Evolutionary conservation across 2,113 vertebrate genomes (phyloP).

Genomic region (Syngnathus scovelli): DNA sequence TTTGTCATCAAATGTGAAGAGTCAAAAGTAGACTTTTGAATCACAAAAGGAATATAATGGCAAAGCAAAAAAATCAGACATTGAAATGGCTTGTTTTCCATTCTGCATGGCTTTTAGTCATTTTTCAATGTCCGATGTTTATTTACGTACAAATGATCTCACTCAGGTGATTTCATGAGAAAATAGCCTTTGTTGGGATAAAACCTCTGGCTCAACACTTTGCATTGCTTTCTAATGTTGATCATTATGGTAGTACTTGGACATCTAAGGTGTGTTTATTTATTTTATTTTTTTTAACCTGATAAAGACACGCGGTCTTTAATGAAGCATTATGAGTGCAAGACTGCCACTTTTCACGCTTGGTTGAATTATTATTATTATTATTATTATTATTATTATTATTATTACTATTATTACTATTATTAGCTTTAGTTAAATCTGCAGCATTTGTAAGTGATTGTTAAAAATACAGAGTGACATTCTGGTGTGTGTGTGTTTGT

Average conservation of each 20-base stretch:
- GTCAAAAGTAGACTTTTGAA: neutral
- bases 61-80: neutral
- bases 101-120: too few species aligned
- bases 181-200: too few species aligned
- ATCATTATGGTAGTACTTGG: neutral
- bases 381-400: neutral
- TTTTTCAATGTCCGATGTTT: too few species aligned
- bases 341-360: slow-evolving; percentile 1
- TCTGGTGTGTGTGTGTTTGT: neutral
- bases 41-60: neutral
- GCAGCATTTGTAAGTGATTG: neutral
- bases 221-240: too few species aligned
- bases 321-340: neutral
- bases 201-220: too few species aligned
- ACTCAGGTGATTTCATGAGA: too few species aligned
- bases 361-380: neutral
- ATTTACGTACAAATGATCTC: too few species aligned
- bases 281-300: neutral
- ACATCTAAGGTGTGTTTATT: neutral
- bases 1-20: neutral
- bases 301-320: neutral
- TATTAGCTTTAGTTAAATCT: neutral
- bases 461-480: neutral
- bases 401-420: neutral
- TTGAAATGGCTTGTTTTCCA: neutral